Conservation (phyloP, 2,888 invertebrate genomes). For the Amaurobius ferox region DNA sequence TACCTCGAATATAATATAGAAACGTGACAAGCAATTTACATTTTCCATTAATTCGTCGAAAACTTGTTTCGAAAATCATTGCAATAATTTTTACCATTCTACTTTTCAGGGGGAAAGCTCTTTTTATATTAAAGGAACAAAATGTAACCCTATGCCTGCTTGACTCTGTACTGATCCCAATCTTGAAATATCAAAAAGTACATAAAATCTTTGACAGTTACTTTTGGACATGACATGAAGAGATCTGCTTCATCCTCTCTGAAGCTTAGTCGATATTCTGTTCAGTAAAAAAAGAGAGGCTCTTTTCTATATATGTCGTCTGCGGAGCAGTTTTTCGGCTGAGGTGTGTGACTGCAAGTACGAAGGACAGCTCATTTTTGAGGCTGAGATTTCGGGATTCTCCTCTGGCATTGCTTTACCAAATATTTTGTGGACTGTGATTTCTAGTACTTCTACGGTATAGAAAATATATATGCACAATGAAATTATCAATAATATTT, state of each 20-base stretch:
- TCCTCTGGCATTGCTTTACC: no score
- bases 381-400: slow-evolving; percentile 23
- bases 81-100: no score
- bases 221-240: slow-evolving; percentile 66
- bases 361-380: slow-evolving; percentile 34
- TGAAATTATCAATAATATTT: no score
- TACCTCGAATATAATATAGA: no score
- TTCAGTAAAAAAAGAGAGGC: slow-evolving; percentile 29
- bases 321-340: slow-evolving; percentile 41
- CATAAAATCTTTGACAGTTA: slow-evolving; percentile 69
- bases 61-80: no score
- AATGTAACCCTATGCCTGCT: slow-evolving; percentile 13
- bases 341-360: slow-evolving; percentile 14
- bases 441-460: no score
- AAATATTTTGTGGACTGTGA: no score
- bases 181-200: slow-evolving; percentile 6
- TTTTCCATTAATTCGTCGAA: no score
- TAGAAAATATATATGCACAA: no score
- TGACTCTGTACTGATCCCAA: slow-evolving; percentile 10
- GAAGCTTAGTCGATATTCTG: slow-evolving; percentile 50
- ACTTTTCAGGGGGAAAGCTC: no score
- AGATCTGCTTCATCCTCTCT: slow-evolving; percentile 44
- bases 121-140: no score
- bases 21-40: no score
- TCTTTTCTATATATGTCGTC: slow-evolving; percentile 59